Conservation (phyloP, 2,888 invertebrate species). For the Polyommatus icarus region DNA sequence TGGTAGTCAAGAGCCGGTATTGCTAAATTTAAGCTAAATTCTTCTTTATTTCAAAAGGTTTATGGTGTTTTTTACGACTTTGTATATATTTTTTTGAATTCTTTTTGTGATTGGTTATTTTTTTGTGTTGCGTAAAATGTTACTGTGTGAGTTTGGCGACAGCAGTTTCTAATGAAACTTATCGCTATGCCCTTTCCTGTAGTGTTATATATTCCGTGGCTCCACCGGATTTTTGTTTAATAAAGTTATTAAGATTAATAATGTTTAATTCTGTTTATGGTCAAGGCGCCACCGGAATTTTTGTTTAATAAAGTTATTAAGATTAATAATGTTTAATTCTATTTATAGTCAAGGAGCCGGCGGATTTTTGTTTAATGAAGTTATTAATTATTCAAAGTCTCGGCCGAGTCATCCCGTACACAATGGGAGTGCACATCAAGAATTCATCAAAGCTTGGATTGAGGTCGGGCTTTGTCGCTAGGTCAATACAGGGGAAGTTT, state of each 20-base stretch:
- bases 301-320: background rate
- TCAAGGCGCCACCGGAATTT: background rate
- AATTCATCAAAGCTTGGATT: slow-evolving; percentile 13
- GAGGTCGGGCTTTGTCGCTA: slow-evolving; percentile 3
- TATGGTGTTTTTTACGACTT: too few species aligned
- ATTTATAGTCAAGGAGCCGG: background rate
- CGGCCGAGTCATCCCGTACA: background rate
- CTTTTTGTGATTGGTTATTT: too few species aligned
- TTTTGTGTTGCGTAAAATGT: too few species aligned
- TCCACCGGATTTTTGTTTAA: background rate
- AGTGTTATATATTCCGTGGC: too few species aligned
- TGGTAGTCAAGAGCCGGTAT: too few species aligned
- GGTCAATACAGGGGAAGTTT: slow-evolving; percentile 15
- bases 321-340: too few species aligned
- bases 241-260: background rate
- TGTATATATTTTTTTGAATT: too few species aligned
- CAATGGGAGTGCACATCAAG: slow-evolving; percentile 17
- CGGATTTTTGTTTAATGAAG: background rate
- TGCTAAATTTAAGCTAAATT: too few species aligned
- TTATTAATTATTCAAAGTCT: background rate
- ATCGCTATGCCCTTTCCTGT: too few species aligned
- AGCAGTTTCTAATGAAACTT: too few species aligned
- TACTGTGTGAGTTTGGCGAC: too few species aligned
- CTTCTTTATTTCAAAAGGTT: too few species aligned
- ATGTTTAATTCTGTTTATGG: background rate